Evolutionary conservation across 2,797 vertebrate species (phyloP).

Genomic region (Falco cherrug): DNA sequence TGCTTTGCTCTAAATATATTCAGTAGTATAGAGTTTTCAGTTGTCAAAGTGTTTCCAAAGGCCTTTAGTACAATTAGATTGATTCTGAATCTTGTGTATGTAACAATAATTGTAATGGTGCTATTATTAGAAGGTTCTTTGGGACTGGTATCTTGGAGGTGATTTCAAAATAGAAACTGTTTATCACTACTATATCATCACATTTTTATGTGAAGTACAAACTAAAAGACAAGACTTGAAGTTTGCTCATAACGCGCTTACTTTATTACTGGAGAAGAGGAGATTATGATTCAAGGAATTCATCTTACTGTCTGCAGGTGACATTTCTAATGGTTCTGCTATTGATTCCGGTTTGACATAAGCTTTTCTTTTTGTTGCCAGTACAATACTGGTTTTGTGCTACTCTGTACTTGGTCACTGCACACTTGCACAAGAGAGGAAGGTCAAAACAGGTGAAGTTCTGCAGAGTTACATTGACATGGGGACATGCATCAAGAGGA

Average conservation of each 20-base stretch:
- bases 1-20: background rate
- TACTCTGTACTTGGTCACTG: background rate
- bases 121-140: background rate
- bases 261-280: background rate
- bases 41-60: background rate
- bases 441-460: background rate
- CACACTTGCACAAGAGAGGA: background rate
- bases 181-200: background rate
- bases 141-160: background rate
- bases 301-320: constrained; percentile 20
- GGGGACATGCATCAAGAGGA: background rate
- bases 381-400: background rate
- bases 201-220: background rate
- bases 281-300: constrained; percentile 24
- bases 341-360: constrained; percentile 33
- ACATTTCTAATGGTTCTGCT: constrained; percentile 23
- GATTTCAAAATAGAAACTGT: constrained; percentile 10
- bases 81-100: background rate
- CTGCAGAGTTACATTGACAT: background rate
- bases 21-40: background rate
- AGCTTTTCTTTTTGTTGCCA: constrained; percentile 15
- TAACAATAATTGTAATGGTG: background rate
- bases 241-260: background rate
- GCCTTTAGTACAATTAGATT: background rate
- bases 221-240: background rate